phyloP scores from a whole-genome alignment of 2,113 vertebrate species.

The Ovis aries region ARS-UI_Ramb_v3.0 NC_056061.1:21913001-21913500 shows the following conservation, averaged over 20 bases:
- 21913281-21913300: background rate
- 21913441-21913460: background rate
- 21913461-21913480: background rate
- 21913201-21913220: background rate
- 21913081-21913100: background rate
- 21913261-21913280: background rate
- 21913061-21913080: background rate
- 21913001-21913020: background rate
- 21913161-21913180: background rate
- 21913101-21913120: background rate
- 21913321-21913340: background rate
- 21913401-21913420: background rate
- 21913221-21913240: background rate
- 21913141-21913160: background rate
- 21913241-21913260: background rate
- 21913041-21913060: background rate
- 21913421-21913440: background rate
- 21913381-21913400: conserved; percentile 10
- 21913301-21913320: background rate
- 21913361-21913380: background rate
- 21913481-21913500: conserved; percentile 31
- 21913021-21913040: background rate
- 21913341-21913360: background rate
- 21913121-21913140: background rate
- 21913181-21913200: background rate